Conservation (phyloP, 2,113 vertebrate species). For the Thalassoma bifasciatum region DNA sequence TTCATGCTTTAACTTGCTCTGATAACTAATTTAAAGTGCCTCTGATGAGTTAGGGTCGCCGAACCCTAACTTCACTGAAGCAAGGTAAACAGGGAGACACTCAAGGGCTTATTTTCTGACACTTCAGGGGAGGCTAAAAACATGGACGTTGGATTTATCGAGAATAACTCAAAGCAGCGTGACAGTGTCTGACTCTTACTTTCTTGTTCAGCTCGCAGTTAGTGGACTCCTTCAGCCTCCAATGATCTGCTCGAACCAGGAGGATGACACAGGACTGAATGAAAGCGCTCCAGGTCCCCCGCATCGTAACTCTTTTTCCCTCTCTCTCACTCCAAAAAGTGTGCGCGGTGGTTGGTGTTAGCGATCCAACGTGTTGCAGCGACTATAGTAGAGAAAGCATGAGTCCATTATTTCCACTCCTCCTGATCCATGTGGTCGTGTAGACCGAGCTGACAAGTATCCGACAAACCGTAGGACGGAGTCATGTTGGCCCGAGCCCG, state of each 20-base stretch:
- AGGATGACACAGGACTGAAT: constrained; percentile 80
- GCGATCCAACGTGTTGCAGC: constrained; percentile 36
- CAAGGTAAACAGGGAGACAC: background rate
- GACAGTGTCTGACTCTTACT: constrained; percentile 63
- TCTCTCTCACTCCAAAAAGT: constrained; percentile 39
- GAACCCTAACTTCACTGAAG: no score
- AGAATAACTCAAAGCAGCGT: background rate
- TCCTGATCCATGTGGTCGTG: constrained; percentile 56
- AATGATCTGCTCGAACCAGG: constrained; percentile 80
- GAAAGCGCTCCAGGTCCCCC: constrained; percentile 77
- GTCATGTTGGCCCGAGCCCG: constrained; percentile 57
- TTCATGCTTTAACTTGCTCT: no score
- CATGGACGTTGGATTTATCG: no score
- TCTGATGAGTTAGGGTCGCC: no score
- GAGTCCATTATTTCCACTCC: constrained; percentile 40
- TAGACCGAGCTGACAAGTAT: constrained; percentile 57
- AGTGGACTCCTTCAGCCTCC: constrained; percentile 75
- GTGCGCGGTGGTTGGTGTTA: constrained; percentile 32
- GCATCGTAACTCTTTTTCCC: constrained; percentile 76
- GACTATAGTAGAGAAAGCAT: constrained; percentile 28
- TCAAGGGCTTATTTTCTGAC: background rate
- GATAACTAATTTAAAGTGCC: no score
- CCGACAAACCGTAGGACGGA: constrained; percentile 63
- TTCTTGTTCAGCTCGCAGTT: constrained; percentile 83
- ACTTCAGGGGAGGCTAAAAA: no score